Base-by-base conservation (phyloP, 2,113 vertebrate genomes). In the Cephalopholis sonnerati region DNA sequence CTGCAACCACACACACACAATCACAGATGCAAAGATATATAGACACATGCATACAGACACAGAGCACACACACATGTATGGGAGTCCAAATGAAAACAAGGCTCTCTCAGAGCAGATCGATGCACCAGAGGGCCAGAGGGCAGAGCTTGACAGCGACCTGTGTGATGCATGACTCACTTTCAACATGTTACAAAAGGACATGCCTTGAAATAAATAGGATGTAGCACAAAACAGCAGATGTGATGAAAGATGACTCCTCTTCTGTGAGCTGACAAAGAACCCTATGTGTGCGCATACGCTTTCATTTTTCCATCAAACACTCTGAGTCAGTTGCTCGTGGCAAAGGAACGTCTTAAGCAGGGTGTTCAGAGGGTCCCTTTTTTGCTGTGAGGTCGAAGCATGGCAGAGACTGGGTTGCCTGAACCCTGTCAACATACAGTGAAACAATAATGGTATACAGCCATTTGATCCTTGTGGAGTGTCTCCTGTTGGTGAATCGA, bases 161-260 rank as follows among this genome's bases (percentile, higher is more conserved):
- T 66, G 75, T 83, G 84, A 92, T 74, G 59, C 44, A 78, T 91
- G 89, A 79, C 72, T 91, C 89, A 79, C 51, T 65, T 75, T 84
- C 59, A 82, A 50, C 76, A 74, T 55, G 46, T 66, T 67, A 79
- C 82, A 84, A 87, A 83, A 86, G 75, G 51, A 88, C 84, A 76
- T 58, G 86, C 88, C 88, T 20, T 75, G 68, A 91, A 89, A 80
- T 50, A 81, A 79, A 89, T 65, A 74, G 71, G 74, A 78, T 86
- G 77, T 62, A 41, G 69, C 32, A 54, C 5, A n/a, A 55, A 78
- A 74, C 2, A 18, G 65, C 82, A 86, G 79, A 82, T 69, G 69
- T 79, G 70, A 78, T 75, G 81, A 87, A 84, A 82, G 81, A 88
- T 55, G 75, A 67, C 71, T 77, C 71, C 25, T 9, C 61, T 69